These are phyloP conservation scores for Anorthoa munda DNA, from an alignment of 2,888 invertebrate species.

Conservation along the genomic window DNA sequence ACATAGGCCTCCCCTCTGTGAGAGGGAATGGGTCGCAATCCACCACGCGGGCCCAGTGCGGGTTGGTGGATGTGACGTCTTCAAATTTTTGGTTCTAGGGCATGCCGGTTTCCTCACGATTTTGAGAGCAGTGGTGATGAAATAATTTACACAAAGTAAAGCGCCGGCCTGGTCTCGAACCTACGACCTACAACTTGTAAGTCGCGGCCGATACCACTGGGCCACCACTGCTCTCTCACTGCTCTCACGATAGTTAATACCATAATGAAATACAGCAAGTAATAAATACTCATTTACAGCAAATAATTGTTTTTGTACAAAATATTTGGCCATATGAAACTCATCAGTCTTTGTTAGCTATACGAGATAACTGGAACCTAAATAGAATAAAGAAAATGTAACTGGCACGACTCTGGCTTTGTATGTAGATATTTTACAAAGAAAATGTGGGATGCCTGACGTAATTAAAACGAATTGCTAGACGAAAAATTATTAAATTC, in stretches of 20 bases:
- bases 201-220: no score
- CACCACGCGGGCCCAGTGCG: no score
- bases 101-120: no score
- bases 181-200: no score
- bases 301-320: constrained; percentile 1
- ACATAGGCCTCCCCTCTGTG: no score
- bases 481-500: constrained; percentile 22
- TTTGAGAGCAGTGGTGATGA: no score
- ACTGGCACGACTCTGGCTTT: constrained; percentile 34
- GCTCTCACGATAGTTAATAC: background rate
- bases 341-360: constrained; percentile 37
- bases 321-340: constrained; percentile 3
- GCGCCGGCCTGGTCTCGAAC: no score
- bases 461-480: constrained; percentile 49
- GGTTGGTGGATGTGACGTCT: no score
- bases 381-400: constrained; percentile 43
- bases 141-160: no score
- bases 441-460: constrained; percentile 39
- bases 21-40: no score
- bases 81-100: no score
- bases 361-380: constrained; percentile 21
- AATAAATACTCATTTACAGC: constrained; percentile 1
- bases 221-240: no score
- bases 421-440: constrained; percentile 52
- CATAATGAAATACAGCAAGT: background rate